phyloP scores from a whole-genome alignment of 2,888 invertebrate species.

The Xylota sylvarum region DNA sequence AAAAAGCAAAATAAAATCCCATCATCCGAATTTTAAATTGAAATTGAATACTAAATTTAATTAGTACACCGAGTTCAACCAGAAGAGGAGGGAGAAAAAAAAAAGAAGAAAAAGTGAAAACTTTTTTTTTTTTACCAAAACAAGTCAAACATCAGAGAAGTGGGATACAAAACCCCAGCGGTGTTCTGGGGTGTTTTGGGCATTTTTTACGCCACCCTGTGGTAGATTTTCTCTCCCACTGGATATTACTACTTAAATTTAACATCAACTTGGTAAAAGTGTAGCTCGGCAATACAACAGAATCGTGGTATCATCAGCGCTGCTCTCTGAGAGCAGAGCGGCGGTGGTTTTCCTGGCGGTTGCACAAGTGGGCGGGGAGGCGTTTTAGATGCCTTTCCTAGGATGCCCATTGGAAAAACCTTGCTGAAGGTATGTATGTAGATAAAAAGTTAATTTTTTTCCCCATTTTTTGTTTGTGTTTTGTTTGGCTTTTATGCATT shows the following conservation, averaged over 20 bases:
- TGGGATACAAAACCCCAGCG: constrained; percentile 9
- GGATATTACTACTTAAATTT: constrained; percentile 39
- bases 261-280: constrained; percentile 25
- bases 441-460: neutral
- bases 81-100: neutral
- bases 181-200: neutral
- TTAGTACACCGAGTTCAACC: constrained; percentile 21
- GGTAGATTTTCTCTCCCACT: constrained; percentile 1
- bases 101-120: constrained; percentile 10
- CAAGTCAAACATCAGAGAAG: constrained; percentile 39
- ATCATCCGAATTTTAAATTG: constrained; percentile 48
- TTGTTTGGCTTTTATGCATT: constrained; percentile 7
- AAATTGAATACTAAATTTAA: constrained; percentile 60
- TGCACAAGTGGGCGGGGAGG: constrained; percentile 17
- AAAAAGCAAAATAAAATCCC: constrained; percentile 45
- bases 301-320: neutral
- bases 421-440: constrained; percentile 66
- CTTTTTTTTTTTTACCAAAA: constrained; percentile 5
- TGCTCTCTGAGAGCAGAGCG: neutral
- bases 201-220: neutral
- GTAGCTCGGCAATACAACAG: neutral
- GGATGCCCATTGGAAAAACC: constrained; percentile 67
- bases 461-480: constrained; percentile 21
- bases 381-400: constrained; percentile 65
- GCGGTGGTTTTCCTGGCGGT: neutral